Evolutionary conservation across 2,113 vertebrate genomes (phyloP).

Genomic region (Leptobrachium leishanense): DNA sequence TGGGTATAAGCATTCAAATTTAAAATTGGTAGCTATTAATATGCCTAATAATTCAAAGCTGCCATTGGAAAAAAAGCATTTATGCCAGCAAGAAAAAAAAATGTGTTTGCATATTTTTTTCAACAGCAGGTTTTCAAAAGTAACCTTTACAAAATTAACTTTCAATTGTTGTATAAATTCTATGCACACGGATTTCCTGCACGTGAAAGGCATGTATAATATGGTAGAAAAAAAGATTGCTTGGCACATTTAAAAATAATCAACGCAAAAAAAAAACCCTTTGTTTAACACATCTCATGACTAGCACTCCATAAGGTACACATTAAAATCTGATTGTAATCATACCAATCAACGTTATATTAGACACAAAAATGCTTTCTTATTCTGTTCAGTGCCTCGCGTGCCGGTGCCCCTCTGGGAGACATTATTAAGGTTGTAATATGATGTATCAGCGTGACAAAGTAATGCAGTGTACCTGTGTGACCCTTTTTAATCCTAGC

Average conservation of each 20-base stretch:
- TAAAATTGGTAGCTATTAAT: too few relatives aligned
- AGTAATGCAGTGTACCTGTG: constrained; percentile 23
- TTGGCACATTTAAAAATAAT: constrained; percentile 17
- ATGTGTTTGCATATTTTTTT: too few relatives aligned
- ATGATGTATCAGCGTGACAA: constrained; percentile 19
- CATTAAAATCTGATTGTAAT: constrained; percentile 30
- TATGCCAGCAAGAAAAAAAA: too few relatives aligned
- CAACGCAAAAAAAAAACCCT: constrained; percentile 11
- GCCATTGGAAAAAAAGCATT: too few relatives aligned
- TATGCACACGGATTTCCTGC: constrained; percentile 5
- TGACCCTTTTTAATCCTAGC: constrained; percentile 35
- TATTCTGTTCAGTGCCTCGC: constrained; percentile 20
- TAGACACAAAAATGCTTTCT: neutral
- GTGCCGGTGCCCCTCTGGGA: constrained; percentile 20
- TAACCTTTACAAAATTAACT: constrained; percentile 24
- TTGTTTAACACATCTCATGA: constrained; percentile 10
- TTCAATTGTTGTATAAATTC: constrained; percentile 27
- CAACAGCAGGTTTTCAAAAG: too few relatives aligned
- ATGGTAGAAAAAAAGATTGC: neutral
- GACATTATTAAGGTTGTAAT: constrained; percentile 34
- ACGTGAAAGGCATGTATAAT: constrained; percentile 2
- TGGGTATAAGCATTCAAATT: too few relatives aligned
- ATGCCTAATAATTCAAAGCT: too few relatives aligned
- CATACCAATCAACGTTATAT: neutral
- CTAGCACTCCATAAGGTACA: constrained; percentile 9